Base-by-base conservation (phyloP, 2,113 vertebrate genomes). In the Sturnus vulgaris region DNA sequence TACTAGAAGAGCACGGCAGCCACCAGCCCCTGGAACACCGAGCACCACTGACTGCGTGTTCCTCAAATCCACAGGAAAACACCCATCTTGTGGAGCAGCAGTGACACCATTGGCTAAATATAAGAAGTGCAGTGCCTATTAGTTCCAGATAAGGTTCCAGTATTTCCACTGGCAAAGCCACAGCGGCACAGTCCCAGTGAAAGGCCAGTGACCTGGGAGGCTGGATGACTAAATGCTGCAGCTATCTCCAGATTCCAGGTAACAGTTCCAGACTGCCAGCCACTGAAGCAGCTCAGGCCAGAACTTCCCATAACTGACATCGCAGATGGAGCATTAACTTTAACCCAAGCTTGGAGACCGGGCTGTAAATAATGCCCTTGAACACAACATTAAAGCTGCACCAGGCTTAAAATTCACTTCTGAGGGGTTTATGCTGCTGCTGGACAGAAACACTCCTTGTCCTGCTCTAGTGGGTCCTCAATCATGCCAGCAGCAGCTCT, bases 31-130 rank as follows among this genome's bases (percentile, higher is more conserved):
- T 47, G 9, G 4, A 55, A 33, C 0, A 2, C 68, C 0, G 3
- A 79, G 16, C 30, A 55, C 12, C 30, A 5, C 25, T 40, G 9
- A 17, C 50, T 16, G 52, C 11, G 3, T 4, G 30, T 57, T 44
- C 76, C 86, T 44, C 37, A 47, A 23, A 40, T 27, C 76, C 44
- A 33, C 33, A 55, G 72, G 70, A 92, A 94, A 88, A 82, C 55
- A 77, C 75, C 56, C 33, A 82, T 97, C 95, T 91, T 71, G 72
- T 61, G 82, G 95, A 95, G 95, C 95, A 97, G 96, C 96, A 97
- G 96, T 97, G 97, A 97, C 97, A 97, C 97, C 97, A 95, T 68
- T 78, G 96, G 97, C 96, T 95, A 96, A 94, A 59, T 18, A 63
- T 47, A 90, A 95, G 97, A 94, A 97, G 75, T 97, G 96, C 97